Evolutionary conservation across 2,888 invertebrate genomes (phyloP).

Genomic region (Drosophila lacicola): DNA sequence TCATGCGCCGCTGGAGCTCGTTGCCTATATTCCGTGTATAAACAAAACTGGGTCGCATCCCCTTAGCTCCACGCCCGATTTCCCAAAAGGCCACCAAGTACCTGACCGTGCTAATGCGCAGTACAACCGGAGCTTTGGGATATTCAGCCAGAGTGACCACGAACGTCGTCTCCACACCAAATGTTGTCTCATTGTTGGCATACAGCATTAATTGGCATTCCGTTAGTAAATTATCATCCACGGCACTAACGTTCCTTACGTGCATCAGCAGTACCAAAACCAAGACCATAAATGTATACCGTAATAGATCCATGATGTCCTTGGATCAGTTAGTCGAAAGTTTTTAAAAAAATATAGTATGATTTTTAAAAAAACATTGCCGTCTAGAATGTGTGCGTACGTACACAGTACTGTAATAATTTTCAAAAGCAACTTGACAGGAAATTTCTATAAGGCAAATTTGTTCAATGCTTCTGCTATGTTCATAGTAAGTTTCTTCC

Average conservation of each 20-base stretch:
- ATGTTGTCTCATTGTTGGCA: background rate
- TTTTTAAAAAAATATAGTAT: background rate
- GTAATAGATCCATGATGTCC: conserved; percentile 12
- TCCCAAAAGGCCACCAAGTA: conserved; percentile 33
- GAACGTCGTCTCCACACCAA: conserved; percentile 8
- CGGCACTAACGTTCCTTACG: no score
- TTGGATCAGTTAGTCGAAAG: background rate
- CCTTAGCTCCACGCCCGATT: background rate
- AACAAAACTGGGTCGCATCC: background rate
- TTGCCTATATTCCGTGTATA: fast-evolving
- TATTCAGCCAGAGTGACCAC: conserved; percentile 14
- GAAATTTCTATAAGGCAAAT: background rate
- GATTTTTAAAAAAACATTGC: background rate
- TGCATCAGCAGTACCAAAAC: background rate
- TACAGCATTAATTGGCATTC: conserved; percentile 7
- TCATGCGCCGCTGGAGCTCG: background rate
- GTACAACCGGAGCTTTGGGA: conserved; percentile 3
- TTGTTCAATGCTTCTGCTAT: background rate
- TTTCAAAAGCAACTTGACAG: background rate
- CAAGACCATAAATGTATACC: background rate
- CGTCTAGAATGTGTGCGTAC: background rate
- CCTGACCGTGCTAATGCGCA: conserved; percentile 3
- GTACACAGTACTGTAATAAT: background rate
- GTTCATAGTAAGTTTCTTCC: no score
- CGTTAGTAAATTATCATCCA: background rate